Percentiles rank a stretch among this genome's conserved stretches.
These are phyloP conservation scores for Agriotes lineatus DNA, from an alignment of 2,888 invertebrate genomes.

Conservation along the genomic window DNA sequence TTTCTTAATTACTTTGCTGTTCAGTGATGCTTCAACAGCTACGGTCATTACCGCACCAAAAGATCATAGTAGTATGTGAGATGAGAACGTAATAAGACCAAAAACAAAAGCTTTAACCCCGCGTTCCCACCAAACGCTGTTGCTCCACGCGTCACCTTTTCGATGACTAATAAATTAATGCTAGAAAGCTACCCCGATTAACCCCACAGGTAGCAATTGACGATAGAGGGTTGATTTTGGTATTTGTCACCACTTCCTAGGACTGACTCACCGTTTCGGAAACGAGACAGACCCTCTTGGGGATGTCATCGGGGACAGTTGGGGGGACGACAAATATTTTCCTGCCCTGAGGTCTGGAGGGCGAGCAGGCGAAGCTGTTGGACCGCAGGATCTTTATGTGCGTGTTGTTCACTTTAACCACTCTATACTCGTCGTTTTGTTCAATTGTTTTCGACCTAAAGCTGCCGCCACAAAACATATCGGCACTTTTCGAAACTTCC, in stretches of 20 bases:
- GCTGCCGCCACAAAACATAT: conserved; percentile 63
- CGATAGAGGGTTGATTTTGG: neutral
- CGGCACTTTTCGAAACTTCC: neutral
- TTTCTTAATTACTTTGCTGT: no score
- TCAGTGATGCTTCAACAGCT: no score
- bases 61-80: no score
- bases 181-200: no score
- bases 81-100: no score
- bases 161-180: no score
- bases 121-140: neutral
- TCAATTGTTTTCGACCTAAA: conserved; percentile 60
- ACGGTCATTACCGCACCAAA: no score
- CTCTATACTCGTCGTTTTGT: conserved; percentile 60
- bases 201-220: neutral
- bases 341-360: conserved; percentile 17
- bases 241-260: neutral
- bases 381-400: conserved; percentile 58
- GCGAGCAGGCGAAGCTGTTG: conserved; percentile 48
- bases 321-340: conserved; percentile 52
- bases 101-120: no score
- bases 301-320: conserved; percentile 52
- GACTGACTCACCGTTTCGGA: conserved; percentile 45
- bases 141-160: no score
- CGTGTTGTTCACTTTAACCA: conserved; percentile 58
- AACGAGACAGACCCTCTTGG: conserved; percentile 42